Evolutionary conservation across 2,888 invertebrate genomes (phyloP), one percentile per base, ranked within the genome.

Genomic region (Cryptus armator): DNA sequence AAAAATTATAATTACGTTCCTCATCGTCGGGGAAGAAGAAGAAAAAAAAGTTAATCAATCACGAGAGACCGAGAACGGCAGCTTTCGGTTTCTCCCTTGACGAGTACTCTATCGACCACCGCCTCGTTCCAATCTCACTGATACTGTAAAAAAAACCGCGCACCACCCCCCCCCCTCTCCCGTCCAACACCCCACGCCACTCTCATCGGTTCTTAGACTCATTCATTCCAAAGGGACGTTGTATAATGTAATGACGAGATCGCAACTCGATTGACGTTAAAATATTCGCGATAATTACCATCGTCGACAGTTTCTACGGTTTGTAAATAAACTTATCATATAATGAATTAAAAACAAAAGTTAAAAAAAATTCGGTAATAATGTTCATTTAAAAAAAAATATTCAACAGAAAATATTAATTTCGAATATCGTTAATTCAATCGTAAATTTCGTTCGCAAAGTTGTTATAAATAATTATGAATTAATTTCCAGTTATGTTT

Each of bases 1-100:
- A 93, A 93, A 93, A 93, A 93, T 93, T 93, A 93, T 93, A 93
- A 93, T 93, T 93, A 92, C 93, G 91, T 92, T 93, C 91, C 91
- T 91, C 92, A 89, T 88, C 89, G 90, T 89, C 88, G 72, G 78
- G 56, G 84, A 89, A 89, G 90, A 91, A 90, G 91, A 91, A 89
- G 81, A 83, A 77, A 86, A 88, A 88, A 85, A 92, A 93, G 92
- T 93, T 93, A 93, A 93, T 93, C 93, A 93, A 93, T 93, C 93
- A 93, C 91, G 88, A 91, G 89, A 89, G 87, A 85, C 79, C 76
- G 77, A 76, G 82, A 81, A 81, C 77, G 84, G 67, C 77, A 62
- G 68, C 80, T 80, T 80, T 79, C 43, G 43, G 48, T 75, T 85
- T 80, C 71, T 76, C 72, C 84, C 84, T 72, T 81, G 70, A 81